Percentiles rank a stretch among this genome's conserved stretches.
phyloP scores from a whole-genome alignment of 2,113 vertebrate species.

The Hypanus sabinus region DNA sequence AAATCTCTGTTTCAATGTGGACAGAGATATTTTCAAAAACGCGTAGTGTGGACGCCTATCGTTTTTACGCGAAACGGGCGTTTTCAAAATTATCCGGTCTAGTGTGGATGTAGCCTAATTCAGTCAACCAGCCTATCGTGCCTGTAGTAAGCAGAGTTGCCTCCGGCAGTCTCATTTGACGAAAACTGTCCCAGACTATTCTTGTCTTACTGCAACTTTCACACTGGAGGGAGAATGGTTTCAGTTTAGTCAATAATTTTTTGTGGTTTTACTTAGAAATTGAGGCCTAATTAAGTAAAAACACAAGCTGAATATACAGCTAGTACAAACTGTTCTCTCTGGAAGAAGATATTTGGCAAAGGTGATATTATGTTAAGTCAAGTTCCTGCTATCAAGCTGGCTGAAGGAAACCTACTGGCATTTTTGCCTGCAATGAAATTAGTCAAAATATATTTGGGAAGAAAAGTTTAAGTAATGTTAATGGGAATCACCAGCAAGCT shows the following conservation, averaged over 20 bases:
- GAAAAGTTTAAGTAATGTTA: background rate
- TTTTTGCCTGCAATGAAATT: background rate
- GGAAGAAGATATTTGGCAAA: background rate
- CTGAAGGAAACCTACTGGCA: background rate
- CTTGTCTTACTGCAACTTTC: background rate
- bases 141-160: too few relatives aligned
- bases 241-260: background rate
- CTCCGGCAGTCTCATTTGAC: too few relatives aligned
- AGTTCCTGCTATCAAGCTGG: background rate
- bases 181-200: too few relatives aligned
- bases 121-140: too few relatives aligned
- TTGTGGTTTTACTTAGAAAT: background rate
- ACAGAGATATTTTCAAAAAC: too few relatives aligned
- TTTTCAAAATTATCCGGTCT: too few relatives aligned
- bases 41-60: too few relatives aligned
- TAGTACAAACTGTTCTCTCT: conserved; percentile 14
- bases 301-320: background rate
- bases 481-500: background rate
- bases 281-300: conserved; percentile 8
- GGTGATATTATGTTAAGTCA: background rate
- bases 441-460: background rate
- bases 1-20: too few relatives aligned
- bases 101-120: too few relatives aligned
- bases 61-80: too few relatives aligned
- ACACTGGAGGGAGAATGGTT: background rate